phyloP scores from a whole-genome alignment of 2,113 vertebrate genomes.

The Pluvialis apricaria region DNA sequence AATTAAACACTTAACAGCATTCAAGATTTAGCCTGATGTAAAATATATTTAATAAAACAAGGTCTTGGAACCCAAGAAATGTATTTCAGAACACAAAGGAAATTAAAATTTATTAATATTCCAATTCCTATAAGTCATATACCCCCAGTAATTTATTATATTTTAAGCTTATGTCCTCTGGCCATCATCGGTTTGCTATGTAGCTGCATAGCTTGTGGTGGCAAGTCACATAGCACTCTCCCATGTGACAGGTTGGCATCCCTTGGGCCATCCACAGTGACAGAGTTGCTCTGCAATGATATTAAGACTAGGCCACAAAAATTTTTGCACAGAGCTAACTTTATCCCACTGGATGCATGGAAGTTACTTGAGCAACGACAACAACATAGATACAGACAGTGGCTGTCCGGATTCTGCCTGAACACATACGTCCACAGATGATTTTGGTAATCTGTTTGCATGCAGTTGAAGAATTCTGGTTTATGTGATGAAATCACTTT shows the following conservation, averaged over 20 bases:
- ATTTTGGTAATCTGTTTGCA: background rate
- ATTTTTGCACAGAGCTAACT: background rate
- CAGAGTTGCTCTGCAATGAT: background rate
- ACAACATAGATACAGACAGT: background rate
- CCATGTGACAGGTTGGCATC: background rate
- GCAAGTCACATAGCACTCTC: background rate
- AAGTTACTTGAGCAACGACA: background rate
- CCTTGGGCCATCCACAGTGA: background rate
- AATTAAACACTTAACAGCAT: background rate
- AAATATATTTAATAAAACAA: background rate
- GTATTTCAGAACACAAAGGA: background rate
- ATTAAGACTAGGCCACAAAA: background rate
- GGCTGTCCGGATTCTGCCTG: background rate
- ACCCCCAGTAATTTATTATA: background rate
- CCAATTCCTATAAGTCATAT: background rate
- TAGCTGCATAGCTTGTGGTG: slow-evolving; percentile 6
- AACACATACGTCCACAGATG: background rate
- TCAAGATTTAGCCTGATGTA: background rate
- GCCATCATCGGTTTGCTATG: background rate
- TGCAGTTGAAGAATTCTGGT: background rate
- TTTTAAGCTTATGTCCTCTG: background rate
- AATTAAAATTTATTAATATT: background rate
- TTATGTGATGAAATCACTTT: background rate
- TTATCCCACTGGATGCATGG: background rate
- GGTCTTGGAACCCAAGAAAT: background rate